Evolutionary conservation across 2,888 invertebrate species (phyloP), one percentile per base, ranked within the genome.

Genomic region (Drosophila acutilabella): DNA sequence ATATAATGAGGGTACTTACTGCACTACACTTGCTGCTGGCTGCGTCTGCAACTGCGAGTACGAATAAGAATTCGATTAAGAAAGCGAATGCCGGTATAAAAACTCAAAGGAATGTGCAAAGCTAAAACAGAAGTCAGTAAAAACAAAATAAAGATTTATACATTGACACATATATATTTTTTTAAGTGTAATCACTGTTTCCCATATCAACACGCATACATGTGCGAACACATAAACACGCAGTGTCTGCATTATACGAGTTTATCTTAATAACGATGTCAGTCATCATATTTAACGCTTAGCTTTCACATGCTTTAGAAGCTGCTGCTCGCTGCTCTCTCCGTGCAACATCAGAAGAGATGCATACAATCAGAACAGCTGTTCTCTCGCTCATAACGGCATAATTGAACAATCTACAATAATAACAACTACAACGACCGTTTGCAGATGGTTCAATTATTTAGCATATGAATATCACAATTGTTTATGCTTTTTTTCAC

Each of bases 101-200:
- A 65, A 48, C 44, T 57, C 50, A 59, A 67, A 44, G 81, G 88
- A 83, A 83, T 83, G 89, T 87, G 73, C 71, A 62, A 78, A 64
- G 79, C 88, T 83, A 64, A 62, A 88, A 86, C 84, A 71, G 48
- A 78, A 78, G 71, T 64, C 64, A 62, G 60, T 61, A 64, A 64
- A 66, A 62, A 80, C 59, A 57, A 57, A 16, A 20, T 16, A 30
- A 20, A 51, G 20, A 47, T 42, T 30, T 8, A 30, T 30, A 30
- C 30, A 8, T 8, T 8, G 7, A 23, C 44, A 18, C 16, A 18
- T 40, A 20, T 20, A 16, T 45, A n/a, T 50, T 41, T 40, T 36
- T 36, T 40, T 33, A 40, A 71, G 64, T 54, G 53, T 41, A 62
- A 54, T 53, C 57, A 71, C 71, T 44, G 42, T 38, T 59, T 48